Conservation (phyloP, 1,140 invertebrate species). For the Ridgeia piscesae region DNA sequence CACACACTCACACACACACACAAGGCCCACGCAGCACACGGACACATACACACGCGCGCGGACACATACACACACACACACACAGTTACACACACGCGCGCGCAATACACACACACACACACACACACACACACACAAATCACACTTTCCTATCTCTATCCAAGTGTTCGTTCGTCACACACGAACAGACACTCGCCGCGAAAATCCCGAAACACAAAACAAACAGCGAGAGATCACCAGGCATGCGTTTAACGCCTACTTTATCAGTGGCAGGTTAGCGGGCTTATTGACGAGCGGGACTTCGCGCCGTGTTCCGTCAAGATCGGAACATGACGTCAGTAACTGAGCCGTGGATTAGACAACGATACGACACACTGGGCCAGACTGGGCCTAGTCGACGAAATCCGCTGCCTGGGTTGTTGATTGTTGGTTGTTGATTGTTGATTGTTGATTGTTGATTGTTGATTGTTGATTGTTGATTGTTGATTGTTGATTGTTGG, state of each 20-base stretch:
- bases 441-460: too few relatives aligned
- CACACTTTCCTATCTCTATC: too few relatives aligned
- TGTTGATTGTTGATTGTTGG: too few relatives aligned
- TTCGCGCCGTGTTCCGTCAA: background rate
- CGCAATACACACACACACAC: conserved; percentile 20
- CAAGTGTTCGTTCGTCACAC: background rate
- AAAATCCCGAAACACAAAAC: background rate
- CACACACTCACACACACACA: background rate
- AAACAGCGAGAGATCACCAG: background rate
- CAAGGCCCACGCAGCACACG: too few relatives aligned
- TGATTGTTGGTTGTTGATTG: too few relatives aligned
- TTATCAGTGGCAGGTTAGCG: background rate
- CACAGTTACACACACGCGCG: conserved; percentile 16
- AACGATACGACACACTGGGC: background rate
- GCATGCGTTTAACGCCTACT: background rate
- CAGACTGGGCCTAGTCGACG: background rate
- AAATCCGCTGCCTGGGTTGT: too few relatives aligned
- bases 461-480: too few relatives aligned
- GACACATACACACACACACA: conserved; percentile 19
- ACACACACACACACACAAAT: background rate
- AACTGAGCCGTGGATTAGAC: background rate
- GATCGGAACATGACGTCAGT: background rate
- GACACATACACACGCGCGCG: conserved; percentile 18
- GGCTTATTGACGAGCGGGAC: background rate
- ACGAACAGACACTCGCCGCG: background rate